A percentile compares a stretch with the other conserved stretches of the same genome.
Conservation (phyloP, 2,797 vertebrate genomes). For the Chelonia mydas region DNA sequence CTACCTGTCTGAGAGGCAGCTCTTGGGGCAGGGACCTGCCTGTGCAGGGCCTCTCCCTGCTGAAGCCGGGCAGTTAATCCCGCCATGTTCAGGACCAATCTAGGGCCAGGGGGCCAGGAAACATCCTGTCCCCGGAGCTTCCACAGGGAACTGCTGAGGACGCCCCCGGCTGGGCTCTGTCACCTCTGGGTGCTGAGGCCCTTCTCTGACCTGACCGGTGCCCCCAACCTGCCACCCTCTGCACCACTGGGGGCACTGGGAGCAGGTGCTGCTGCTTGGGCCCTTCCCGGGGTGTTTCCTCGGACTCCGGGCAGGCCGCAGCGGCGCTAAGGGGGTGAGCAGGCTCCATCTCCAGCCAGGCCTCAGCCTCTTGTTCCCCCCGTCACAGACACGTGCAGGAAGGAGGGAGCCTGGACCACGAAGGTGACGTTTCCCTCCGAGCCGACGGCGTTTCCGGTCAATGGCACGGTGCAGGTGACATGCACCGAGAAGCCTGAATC, state of each 20-base stretch:
- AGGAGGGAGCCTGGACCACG: not conserved
- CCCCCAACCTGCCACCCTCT: not conserved
- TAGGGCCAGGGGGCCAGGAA: not conserved
- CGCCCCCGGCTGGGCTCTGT: too few relatives aligned
- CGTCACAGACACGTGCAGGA: not conserved
- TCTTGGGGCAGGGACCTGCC: too few relatives aligned
- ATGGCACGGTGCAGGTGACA: not conserved
- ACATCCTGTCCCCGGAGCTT: not conserved
- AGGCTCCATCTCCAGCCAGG: not conserved
- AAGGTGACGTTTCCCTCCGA: not conserved
- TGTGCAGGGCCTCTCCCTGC: too few relatives aligned
- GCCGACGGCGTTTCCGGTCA: rapidly evolving
- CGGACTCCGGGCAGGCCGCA: rapidly evolving
- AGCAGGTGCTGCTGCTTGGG: not conserved
- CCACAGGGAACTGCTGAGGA: not conserved
- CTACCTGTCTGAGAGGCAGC: too few relatives aligned
- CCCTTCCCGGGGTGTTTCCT: not conserved
- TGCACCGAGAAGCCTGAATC: rapidly evolving
- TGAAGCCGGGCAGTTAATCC: too few relatives aligned
- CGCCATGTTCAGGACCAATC: not conserved
- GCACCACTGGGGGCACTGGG: not conserved
- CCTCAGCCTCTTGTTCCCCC: not conserved
- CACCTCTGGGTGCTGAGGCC: too few relatives aligned
- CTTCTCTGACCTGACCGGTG: too few relatives aligned
- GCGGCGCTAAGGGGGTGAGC: rapidly evolving